Base-by-base conservation (phyloP, 1,140 invertebrate species). In the Microvelia longipes region DNA sequence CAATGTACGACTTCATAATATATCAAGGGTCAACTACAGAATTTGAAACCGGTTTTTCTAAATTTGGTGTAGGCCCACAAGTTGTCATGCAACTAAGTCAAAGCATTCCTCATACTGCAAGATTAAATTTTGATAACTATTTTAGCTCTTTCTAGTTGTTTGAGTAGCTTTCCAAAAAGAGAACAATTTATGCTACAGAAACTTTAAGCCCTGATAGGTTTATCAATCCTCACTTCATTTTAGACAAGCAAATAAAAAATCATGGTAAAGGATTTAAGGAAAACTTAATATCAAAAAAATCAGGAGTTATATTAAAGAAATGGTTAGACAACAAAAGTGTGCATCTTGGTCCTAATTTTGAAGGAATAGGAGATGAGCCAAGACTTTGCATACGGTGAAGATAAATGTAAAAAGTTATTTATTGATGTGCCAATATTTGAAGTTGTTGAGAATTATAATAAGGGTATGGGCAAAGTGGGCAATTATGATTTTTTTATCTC, bases 1-100 rank as follows among this genome's bases (percentile, higher is more conserved):
- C 74, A 2, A 24, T 73, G 13, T 75, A 73, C 62, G 75, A 78
- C 69, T 77, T 75, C 68, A 28, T 75, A 27, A 25, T 73, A 13
- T 75, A 77, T 71, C 75, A 76, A 72, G 75, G 74, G 11, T 67
- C 30, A 64, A 71, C 66, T 19, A 73, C 73, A 15, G 70, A 70
- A 70, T 67, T 73, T 27, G 29, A 71, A 61, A 27, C 28, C 26
- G 19, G 19, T 11, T 50, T 11, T 50, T 50, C 35, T 19, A 50
- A 50, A 50, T 50, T 50, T 50, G 35, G 35, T 5, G 5, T 50
- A 50, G 35, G 35, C 35, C 35, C 35, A 50, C 35, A 50, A 50
- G 19, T 50, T 11, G 35, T 50, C 5, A 50, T 50, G 35, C 35
- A 50, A 50, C 35, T 50, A 50, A 50, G 35, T 19, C 5, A 50